phyloP scores from a whole-genome alignment of 2,888 invertebrate species.

The Auanema freiburgensis region DNA sequence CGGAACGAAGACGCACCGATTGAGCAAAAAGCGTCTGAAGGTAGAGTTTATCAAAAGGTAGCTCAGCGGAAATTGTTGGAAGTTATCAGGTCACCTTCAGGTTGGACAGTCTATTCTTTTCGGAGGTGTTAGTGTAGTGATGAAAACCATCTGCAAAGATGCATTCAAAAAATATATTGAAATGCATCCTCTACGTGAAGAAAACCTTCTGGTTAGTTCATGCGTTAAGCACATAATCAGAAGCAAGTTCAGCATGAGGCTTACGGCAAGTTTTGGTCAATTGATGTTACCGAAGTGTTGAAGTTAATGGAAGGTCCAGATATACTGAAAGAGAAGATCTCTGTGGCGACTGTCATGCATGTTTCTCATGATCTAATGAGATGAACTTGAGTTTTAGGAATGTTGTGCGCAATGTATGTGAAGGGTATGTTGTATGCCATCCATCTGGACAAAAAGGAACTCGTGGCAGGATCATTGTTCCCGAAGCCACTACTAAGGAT shows the following conservation, averaged over 20 bases:
- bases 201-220: slow-evolving; percentile 1
- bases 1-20: slow-evolving; percentile 1
- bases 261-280: slow-evolving; percentile 15
- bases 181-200: not conserved
- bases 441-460: too few species aligned
- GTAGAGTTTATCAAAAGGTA: not conserved
- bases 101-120: not conserved
- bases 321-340: not conserved
- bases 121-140: not conserved
- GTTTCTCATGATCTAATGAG: not conserved
- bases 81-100: not conserved
- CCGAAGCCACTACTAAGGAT: too few species aligned
- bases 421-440: too few species aligned
- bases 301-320: slow-evolving; percentile 5
- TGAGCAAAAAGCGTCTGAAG: not conserved
- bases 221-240: not conserved
- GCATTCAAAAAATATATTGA: slow-evolving; percentile 7
- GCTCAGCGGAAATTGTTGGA: not conserved
- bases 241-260: slow-evolving; percentile 1
- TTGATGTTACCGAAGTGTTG: slow-evolving; percentile 8
- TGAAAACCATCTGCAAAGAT: not conserved
- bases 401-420: too few species aligned
- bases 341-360: slow-evolving; percentile 2
- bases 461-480: too few species aligned
- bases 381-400: too few species aligned